Base-by-base conservation (phyloP, 2,797 vertebrate species). In the Gymnoscopelus braueri region DNA sequence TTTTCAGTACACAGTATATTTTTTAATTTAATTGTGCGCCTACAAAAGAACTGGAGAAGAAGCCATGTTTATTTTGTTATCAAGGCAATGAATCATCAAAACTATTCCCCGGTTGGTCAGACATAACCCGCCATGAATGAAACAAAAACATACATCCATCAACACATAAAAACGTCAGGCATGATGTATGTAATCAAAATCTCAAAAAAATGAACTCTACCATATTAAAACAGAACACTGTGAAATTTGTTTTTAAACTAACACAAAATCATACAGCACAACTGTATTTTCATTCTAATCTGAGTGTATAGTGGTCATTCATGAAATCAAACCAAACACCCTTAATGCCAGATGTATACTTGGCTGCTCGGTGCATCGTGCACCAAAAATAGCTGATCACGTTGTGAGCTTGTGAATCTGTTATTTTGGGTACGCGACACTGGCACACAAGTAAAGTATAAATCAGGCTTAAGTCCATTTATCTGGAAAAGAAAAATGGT, bases 31-130 rank as follows among this genome's bases (percentile, higher is more conserved):
- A 44, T 44, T 44, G 39, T 44, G 39, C 39, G 39, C 7, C 39
- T 6, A 6, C 15, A 29, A 54, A 50, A 48, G 35, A 67, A 44
- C 5, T 86, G 84, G 75, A 88, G 87, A 88, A 91, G 84, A 88
- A 91, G 84, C 86, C 71, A 78, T 69, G 82, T 91, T 92, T 92
- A 90, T 91, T 92, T 90, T 63, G 73, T 86, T 78, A 86, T 83
- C 80, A 92, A 90, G 82, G 84, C 82, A 90, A 86, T 47, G 56
- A 5, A 56, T 24, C 19, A 44, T 60, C 85, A 82, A 62, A 60
- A 61, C 56, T 53, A 39, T 61, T 60, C 12, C 50, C 35, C 63
- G 74, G 80, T 75, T 69, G 77, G 76, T 80, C 69, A 72, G 56
- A 58, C 63, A 85, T 75, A 83, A 69, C 71, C 75, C 84, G 77